Evolutionary conservation across 35 echinoderm and acorn worm genomes (phyloP).

Genomic region (Nesometra sesokonis): DNA sequence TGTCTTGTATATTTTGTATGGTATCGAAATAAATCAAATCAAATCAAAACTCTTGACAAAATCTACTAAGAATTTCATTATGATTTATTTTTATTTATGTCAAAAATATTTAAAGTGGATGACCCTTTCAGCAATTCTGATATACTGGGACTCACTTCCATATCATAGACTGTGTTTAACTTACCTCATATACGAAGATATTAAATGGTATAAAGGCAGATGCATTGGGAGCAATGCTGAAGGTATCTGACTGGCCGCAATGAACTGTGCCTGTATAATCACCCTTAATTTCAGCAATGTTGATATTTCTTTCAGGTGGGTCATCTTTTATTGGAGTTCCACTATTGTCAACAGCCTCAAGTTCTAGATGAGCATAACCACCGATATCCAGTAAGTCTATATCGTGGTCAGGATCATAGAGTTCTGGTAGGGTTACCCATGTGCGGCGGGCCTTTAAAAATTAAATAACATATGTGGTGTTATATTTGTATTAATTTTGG

Average conservation of each 20-base stretch:
- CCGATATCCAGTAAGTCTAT: constrained; percentile 74
- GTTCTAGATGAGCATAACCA: constrained; percentile 48
- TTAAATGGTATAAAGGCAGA: constrained; percentile 43
- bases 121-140: no score
- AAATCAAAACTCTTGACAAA: no score
- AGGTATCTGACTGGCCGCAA: constrained; percentile 32
- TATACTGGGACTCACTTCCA: no score
- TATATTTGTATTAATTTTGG: no score
- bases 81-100: no score
- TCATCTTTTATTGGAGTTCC: constrained; percentile 8
- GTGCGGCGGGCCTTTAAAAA: constrained; percentile 36
- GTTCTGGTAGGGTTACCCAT: constrained; percentile 45
- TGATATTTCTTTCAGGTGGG: constrained; percentile 7
- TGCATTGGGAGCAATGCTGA: constrained; percentile 21
- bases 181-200: constrained; percentile 68
- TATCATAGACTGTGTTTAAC: no score
- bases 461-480: neutral
- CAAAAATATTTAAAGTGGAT: no score
- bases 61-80: no score
- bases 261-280: constrained; percentile 57
- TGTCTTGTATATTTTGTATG: no score
- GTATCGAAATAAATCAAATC: no score
- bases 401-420: constrained; percentile 39
- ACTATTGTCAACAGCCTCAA: constrained; percentile 54
- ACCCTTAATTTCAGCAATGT: constrained; percentile 29